A percentile compares a stretch with the other conserved stretches of the same genome.
Evolutionary conservation across 2,888 invertebrate species (phyloP).

Genomic region (Trisateles emortualis): DNA sequence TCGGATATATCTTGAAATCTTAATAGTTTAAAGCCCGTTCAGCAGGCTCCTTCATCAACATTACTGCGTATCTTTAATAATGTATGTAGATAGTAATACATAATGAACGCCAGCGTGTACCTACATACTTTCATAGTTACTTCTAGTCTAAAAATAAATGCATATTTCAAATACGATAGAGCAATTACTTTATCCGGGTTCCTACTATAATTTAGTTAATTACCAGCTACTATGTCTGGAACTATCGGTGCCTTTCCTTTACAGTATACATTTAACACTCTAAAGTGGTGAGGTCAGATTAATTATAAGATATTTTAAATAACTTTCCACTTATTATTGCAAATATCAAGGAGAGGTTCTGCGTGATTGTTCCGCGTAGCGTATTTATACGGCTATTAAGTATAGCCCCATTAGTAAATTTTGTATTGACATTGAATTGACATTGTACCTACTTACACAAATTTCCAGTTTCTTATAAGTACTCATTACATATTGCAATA

Average conservation of each 20-base stretch:
- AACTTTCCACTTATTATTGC: conserved; percentile 36
- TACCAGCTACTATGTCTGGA: conserved; percentile 30
- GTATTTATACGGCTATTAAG: conserved; percentile 13
- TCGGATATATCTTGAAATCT: background rate
- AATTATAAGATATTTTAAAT: conserved; percentile 39
- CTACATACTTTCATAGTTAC: conserved; percentile 10
- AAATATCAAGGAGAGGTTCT: conserved; percentile 44
- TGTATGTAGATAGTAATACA: conserved; percentile 6
- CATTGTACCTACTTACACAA: background rate
- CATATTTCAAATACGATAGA: conserved; percentile 21
- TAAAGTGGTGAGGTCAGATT: conserved; percentile 57
- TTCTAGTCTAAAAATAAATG: conserved; percentile 42
- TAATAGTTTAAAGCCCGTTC: background rate
- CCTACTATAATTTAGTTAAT: conserved; percentile 37
- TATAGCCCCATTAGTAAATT: background rate
- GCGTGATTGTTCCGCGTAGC: conserved; percentile 23
- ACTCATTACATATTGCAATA: too few species aligned
- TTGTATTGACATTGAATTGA: background rate
- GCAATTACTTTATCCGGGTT: conserved; percentile 30
- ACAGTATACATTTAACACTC: conserved; percentile 48
- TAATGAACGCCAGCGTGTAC: conserved; percentile 16
- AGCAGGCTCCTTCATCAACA: conserved; percentile 14
- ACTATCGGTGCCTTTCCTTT: conserved; percentile 37
- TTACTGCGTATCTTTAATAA: conserved; percentile 22
- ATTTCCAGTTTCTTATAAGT: too few species aligned